Evolutionary conservation across 2,113 vertebrate species (phyloP).

Genomic region (Equus quagga): DNA sequence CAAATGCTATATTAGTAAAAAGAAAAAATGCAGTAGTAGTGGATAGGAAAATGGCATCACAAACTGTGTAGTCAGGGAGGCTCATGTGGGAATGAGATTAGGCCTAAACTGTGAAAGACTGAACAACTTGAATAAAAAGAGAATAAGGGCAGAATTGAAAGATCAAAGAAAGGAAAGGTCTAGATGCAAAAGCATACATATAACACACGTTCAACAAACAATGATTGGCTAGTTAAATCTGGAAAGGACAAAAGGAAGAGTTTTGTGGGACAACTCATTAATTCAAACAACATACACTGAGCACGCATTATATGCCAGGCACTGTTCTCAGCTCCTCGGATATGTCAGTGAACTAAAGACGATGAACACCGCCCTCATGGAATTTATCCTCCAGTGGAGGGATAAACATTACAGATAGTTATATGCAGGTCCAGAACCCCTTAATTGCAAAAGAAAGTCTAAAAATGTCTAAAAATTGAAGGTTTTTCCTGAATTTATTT

Average conservation of each 20-base stretch:
- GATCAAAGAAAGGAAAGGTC: neutral
- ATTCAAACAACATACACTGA: neutral
- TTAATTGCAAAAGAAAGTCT: neutral
- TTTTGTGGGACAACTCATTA: neutral
- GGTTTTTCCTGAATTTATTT: neutral
- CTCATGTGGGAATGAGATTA: neutral
- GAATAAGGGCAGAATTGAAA: neutral
- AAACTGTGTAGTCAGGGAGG: rapidly evolving
- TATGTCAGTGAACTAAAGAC: neutral
- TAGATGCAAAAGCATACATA: neutral
- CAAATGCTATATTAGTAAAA: neutral
- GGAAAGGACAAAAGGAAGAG: neutral
- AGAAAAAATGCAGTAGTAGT: neutral
- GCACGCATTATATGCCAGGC: neutral
- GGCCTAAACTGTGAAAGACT: neutral
- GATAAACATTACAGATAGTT: neutral
- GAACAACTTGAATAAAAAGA: neutral
- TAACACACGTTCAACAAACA: neutral
- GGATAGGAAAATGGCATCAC: neutral
- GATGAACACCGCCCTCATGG: neutral
- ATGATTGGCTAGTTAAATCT: neutral
- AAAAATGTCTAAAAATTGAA: neutral
- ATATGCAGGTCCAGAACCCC: neutral
- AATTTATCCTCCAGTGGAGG: neutral
- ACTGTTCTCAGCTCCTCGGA: neutral